A percentile compares a stretch with the other conserved stretches of the same genome.
Conservation (phyloP, 2,113 vertebrate genomes). For the Argyrosomus japonicus region DNA sequence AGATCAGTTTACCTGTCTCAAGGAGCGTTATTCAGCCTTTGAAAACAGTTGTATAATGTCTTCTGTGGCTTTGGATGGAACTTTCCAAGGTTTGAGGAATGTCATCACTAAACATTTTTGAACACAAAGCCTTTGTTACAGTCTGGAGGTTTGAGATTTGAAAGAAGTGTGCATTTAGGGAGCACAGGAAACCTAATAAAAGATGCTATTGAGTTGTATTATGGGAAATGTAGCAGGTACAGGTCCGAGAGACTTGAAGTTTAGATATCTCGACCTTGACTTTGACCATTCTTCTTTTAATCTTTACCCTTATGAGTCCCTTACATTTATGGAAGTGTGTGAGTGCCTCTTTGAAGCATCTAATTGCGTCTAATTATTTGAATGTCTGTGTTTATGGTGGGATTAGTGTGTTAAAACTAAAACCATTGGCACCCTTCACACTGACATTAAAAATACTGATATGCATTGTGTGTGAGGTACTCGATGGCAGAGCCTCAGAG, state of each 20-base stretch:
- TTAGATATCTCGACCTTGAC: not conserved
- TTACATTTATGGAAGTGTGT: not conserved
- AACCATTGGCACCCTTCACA: not conserved
- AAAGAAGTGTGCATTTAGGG: not conserved
- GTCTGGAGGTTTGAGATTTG: not conserved
- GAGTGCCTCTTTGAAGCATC: not conserved
- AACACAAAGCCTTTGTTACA: not conserved
- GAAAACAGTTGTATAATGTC: not conserved
- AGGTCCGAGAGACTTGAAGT: no score
- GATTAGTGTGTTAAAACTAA: not conserved
- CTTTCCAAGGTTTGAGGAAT: not conserved
- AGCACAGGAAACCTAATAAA: slow-evolving; percentile 1
- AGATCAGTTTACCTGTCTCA: not conserved
- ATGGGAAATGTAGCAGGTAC: not conserved
- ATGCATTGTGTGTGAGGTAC: not conserved
- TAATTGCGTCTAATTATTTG: not conserved
- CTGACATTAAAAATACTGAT: not conserved
- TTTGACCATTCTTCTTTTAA: not conserved
- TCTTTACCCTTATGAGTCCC: not conserved
- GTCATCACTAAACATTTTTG: not conserved
- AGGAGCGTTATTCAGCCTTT: not conserved
- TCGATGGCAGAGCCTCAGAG: not conserved
- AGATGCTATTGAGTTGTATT: not conserved
- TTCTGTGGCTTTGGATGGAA: not conserved
- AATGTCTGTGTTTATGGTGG: not conserved